Evolutionary conservation across 2,113 vertebrate genomes (phyloP), one percentile per base, ranked within the genome.

Genomic region (Passerina amoena): DNA sequence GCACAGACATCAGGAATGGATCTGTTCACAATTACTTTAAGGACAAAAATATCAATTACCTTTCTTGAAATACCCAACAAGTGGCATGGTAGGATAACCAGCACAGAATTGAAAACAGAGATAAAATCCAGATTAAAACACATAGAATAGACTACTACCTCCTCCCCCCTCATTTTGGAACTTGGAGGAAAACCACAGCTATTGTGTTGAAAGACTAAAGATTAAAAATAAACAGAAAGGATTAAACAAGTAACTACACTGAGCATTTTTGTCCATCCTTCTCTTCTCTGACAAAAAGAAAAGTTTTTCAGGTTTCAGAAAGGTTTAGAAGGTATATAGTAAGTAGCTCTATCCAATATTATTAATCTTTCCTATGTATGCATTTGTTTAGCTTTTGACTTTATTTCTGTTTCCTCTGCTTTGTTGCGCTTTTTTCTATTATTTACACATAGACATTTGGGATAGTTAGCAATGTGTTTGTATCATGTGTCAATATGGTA

Each of bases 1-100:
- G 97, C 95, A 94, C 99, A 99, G 48, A 99, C 97, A 66, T 99
- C 98, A 28, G 95, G 31, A 92, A 82, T 63, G 24, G 86, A 96
- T 82, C 82, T 88, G 69, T 25, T 96, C 76, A 78, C 47, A 33
- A 28, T 0, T 73, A 14, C 64, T 96, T 94, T 72, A 86, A 95
- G 59, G 92, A 90, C 61, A 96, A 75, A 92, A 94, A 94, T 57
- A 88, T 0, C 7, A 35, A 30, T 73, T 78, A 70, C 1, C 8
- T 63, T 42, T 50, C 37, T 65, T 4, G 15, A 53, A 23, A 10
- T 12, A 57, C 5, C 3, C 37, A 31, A 42, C 31, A n/a, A 30
- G 17, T 64, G 13, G 4, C 65, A 54, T 57, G 18, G 20, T 22
- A 45, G 17, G 7, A 47, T 40, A 86, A 38, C 6, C 13, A 45